Evolutionary conservation across 2,797 vertebrate species (phyloP).

Genomic region (Enoplosus armatus): DNA sequence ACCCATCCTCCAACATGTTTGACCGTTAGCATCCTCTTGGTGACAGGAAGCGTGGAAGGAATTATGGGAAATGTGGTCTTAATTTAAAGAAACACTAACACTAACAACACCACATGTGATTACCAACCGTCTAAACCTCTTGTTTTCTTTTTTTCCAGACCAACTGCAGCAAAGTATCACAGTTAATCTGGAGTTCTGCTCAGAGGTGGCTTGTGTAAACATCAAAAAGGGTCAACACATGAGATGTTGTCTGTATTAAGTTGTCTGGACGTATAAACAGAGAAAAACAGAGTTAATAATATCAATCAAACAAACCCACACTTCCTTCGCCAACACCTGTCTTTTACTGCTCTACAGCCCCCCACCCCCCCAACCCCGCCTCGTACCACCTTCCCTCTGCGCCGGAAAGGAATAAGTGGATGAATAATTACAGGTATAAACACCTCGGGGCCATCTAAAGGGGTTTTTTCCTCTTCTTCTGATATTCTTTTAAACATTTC

Average conservation of each 20-base stretch:
- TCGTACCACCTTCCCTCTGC: conserved; percentile 38
- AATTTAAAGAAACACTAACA: conserved; percentile 36
- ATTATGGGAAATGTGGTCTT: conserved; percentile 66
- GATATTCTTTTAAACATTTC: conserved; percentile 78
- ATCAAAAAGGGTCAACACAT: background rate
- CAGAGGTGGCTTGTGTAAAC: conserved; percentile 1
- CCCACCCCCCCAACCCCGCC: background rate
- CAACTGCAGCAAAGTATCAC: background rate
- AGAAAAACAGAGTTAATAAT: conserved; percentile 43
- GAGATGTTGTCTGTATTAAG: background rate
- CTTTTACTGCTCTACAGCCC: conserved; percentile 59
- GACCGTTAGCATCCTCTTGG: conserved; percentile 46
- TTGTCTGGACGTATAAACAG: background rate
- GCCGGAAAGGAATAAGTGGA: conserved; percentile 77
- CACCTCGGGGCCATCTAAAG: conserved; percentile 76
- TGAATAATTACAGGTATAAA: conserved; percentile 85
- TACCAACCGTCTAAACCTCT: background rate
- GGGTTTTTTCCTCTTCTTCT: conserved; percentile 51
- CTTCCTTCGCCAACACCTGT: conserved; percentile 77
- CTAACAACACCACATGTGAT: conserved; percentile 3
- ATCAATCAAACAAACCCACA: conserved; percentile 61
- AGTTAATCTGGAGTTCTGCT: background rate
- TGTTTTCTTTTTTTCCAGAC: background rate
- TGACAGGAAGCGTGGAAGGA: conserved; percentile 59
- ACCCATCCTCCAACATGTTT: conserved; percentile 10